Evolutionary conservation across 2,888 invertebrate genomes (phyloP), one percentile per base, ranked within the genome.

Genomic region (Syritta pipiens): DNA sequence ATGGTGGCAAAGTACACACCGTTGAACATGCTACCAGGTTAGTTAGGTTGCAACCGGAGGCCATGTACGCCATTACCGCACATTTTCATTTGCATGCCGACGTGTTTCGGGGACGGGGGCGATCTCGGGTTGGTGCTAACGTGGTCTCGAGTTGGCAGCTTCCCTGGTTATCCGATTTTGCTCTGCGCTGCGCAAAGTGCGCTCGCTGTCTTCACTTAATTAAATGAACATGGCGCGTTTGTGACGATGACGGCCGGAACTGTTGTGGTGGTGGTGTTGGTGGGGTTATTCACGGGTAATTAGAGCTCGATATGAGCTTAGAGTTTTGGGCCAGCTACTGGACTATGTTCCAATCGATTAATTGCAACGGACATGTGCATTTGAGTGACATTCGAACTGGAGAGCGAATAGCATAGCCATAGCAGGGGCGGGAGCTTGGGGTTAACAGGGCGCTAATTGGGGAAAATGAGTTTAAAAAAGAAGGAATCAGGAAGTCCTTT

Each of bases 11-110:
- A 79, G 35, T 68, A 79, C 74, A 79, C 67, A 68, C 74, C 57
- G 24, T 57, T 24, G 55, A 79, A 79, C 79, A 79, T 79, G 79
- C 79, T 79, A 79, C 79, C 79, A 79, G 79, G 79, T 74, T 79
- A 79, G 79, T 79, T 79, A 79, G 79, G 72, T 79, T 72, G 62
- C 60, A 42, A 60, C 62, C 74, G 60, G 72, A 40, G 79, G 74
- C 67, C 79, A 68, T 79, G 79, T 79, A 68, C 67, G 51, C 79
- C 74, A 69, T 79, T 79, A 79, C 77, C 67, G 55, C 79, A 79
- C 74, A 68, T 74, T 57, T 79, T 74, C 67, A 79, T 79, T 79
- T 79, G 79, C 79, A 79, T 79, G 74, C 60, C 55, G 63, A 44
- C 35, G 60, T 44, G 53, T 9, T 17, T 32, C 30, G 35, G 12